These are phyloP conservation scores for Xiphydria camelus DNA, from an alignment of 2,888 invertebrate species.

Conservation along the genomic window DNA sequence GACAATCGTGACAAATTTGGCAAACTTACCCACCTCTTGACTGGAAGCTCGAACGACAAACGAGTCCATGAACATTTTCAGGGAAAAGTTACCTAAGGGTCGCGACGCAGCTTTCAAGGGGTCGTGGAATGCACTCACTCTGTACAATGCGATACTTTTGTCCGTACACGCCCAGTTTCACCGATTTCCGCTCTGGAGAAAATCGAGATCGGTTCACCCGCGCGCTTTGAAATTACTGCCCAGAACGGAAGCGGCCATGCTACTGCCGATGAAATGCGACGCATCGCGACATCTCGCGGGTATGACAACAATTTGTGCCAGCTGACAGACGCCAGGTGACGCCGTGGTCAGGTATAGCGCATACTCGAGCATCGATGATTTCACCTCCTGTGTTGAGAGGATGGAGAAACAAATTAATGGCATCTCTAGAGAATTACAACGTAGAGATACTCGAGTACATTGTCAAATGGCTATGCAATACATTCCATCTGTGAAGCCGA, in stretches of 20 bases:
- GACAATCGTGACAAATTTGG: conserved; percentile 7
- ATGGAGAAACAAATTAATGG: no score
- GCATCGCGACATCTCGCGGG: conserved; percentile 31
- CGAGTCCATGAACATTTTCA: conserved; percentile 63
- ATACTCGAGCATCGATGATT: no score
- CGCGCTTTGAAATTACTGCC: conserved; percentile 27
- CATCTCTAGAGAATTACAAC: no score
- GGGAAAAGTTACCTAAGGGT: conserved; percentile 9
- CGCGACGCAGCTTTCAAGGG: no score
- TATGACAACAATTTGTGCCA: no score
- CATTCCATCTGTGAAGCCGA: no score
- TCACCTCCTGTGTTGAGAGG: no score
- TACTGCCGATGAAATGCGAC: conserved; percentile 24
- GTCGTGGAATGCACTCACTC: neutral
- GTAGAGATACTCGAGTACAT: no score
- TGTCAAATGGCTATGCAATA: no score
- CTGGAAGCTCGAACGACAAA: conserved; percentile 69
- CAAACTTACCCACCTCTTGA: conserved; percentile 78
- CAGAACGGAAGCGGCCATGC: conserved; percentile 34
- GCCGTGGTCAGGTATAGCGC: no score
- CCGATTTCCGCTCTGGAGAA: neutral
- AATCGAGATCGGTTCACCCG: conserved; percentile 14
- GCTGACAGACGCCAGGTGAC: no score
- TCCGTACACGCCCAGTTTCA: neutral
- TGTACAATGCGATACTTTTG: conserved; percentile 2